Evolutionary conservation across 2,113 vertebrate genomes (phyloP).

Genomic region (Atherinomorus stipes): DNA sequence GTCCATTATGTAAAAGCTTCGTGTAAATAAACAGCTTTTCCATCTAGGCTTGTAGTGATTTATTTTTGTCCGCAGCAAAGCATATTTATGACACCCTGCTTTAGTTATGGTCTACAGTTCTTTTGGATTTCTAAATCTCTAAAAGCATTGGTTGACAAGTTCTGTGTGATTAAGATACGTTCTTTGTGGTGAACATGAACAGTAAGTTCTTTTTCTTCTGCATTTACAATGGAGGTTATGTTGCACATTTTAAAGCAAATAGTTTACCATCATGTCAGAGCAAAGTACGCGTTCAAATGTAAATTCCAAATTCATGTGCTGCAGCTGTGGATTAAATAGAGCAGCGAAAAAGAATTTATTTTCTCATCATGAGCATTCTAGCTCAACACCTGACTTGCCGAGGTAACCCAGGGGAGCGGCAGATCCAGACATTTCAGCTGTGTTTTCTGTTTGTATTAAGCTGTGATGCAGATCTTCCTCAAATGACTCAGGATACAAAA

Average conservation of each 20-base stretch:
- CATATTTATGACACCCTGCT: not conserved
- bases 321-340: not conserved
- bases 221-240: not conserved
- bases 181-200: not conserved
- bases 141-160: conserved; percentile 2
- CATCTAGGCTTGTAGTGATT: not conserved
- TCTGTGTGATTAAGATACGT: not conserved
- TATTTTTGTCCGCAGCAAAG: not conserved
- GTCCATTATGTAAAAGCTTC: not conserved
- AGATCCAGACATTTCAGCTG: conserved; percentile 10
- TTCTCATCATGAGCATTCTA: not conserved
- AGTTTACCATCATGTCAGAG: not conserved
- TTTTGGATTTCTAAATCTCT: not conserved
- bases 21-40: conserved; percentile 43
- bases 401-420: not conserved
- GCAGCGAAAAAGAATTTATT: not conserved
- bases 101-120: not conserved
- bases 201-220: not conserved
- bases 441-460: not conserved
- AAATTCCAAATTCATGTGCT: not conserved
- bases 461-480: not conserved
- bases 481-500: not conserved
- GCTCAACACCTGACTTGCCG: not conserved
- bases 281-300: not conserved
- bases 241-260: not conserved